Percentiles rank a stretch among this genome's conserved stretches.
phyloP scores from a whole-genome alignment of 2,888 invertebrate species.

The Eurytoma adleriae region DNA sequence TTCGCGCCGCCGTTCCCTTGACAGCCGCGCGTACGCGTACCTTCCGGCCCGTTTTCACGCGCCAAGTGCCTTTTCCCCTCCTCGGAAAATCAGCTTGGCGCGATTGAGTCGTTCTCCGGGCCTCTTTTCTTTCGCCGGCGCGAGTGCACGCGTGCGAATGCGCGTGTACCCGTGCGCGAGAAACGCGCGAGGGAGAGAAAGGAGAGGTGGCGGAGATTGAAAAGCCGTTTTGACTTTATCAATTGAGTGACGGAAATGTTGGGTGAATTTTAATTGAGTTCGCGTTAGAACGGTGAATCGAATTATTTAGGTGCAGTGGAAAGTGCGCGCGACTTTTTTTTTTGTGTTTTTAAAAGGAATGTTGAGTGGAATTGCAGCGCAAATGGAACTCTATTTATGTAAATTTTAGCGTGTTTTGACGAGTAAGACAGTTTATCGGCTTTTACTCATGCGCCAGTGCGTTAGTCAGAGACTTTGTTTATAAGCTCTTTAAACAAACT shows the following conservation, averaged over 20 bases:
- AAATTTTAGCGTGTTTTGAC: background rate
- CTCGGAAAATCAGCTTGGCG: constrained; percentile 9
- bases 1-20: constrained; percentile 27
- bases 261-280: too few species aligned
- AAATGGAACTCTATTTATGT: too few species aligned
- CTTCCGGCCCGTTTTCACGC: constrained; percentile 34
- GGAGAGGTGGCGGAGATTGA: background rate
- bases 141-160: too few species aligned
- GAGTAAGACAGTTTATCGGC: constrained; percentile 8
- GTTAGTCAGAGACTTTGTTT: constrained; percentile 11
- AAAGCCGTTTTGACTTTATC: constrained; percentile 35
- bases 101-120: background rate
- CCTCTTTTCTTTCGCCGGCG: too few species aligned
- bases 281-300: background rate
- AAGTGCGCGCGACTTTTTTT: background rate
- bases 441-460: background rate
- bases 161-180: too few species aligned
- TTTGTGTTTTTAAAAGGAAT: too few species aligned
- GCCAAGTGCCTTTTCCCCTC: background rate
- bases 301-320: background rate
- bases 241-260: background rate
- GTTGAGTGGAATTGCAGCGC: too few species aligned
- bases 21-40: constrained; percentile 4
- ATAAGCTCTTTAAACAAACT: constrained; percentile 26
- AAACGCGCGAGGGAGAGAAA: too few species aligned